Percentiles rank a stretch among this genome's conserved stretches.
These are phyloP conservation scores for Gandaritis pyraliata DNA, from an alignment of 2,888 invertebrate species.

Conservation along the genomic window DNA sequence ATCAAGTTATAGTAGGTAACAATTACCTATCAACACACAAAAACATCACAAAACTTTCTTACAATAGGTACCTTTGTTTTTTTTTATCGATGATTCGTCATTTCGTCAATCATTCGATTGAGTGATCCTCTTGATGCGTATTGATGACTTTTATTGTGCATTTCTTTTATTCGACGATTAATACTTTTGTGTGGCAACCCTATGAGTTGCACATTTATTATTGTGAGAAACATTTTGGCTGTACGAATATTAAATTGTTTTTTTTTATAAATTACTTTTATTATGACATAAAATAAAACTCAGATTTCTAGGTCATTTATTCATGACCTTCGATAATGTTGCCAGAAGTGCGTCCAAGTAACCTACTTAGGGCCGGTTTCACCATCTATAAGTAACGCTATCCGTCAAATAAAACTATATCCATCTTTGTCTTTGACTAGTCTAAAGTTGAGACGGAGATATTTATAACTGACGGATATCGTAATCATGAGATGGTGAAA, in stretches of 20 bases:
- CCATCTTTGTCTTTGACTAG: no score
- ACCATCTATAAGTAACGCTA: no score
- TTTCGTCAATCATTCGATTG: conserved; percentile 54
- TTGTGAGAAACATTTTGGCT: conserved; percentile 2
- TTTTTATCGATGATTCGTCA: conserved; percentile 50
- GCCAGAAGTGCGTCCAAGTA: no score
- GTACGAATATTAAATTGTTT: neutral
- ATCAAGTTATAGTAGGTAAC: conserved; percentile 28
- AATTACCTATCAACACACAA: conserved; percentile 31
- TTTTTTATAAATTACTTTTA: no score
- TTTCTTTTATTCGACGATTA: conserved; percentile 57
- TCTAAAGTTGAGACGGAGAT: no score
- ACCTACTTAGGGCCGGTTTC: no score
- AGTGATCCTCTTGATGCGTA: conserved; percentile 53
- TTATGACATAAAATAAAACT: no score
- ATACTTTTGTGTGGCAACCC: conserved; percentile 52
- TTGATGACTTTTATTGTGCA: conserved; percentile 59
- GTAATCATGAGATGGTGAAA: no score
- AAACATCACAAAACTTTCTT: conserved; percentile 38
- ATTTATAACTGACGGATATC: no score
- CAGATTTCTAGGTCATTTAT: no score
- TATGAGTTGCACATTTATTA: conserved; percentile 49
- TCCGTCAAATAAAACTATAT: no score
- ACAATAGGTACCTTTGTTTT: conserved; percentile 38
- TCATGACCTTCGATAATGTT: no score